phyloP scores from a whole-genome alignment of 92 coral and sea anemone species.

The Parazoanthus swiftii region DNA sequence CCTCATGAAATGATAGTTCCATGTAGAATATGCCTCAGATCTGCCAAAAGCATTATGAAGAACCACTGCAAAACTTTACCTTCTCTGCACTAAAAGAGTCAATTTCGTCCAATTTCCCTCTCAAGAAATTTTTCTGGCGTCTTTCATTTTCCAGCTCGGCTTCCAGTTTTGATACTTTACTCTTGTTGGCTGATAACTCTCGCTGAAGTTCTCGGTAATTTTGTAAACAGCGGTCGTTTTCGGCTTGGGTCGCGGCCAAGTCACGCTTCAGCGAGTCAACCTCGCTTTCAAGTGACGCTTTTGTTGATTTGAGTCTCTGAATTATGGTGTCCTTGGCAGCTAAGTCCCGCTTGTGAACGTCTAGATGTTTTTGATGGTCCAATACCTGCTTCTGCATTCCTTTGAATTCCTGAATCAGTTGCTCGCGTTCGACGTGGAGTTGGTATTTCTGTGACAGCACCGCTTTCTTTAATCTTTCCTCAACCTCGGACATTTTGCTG shows the following conservation, averaged over 20 bases:
- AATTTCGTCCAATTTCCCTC: slow-evolving; percentile 64
- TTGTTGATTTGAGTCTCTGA: slow-evolving; percentile 83
- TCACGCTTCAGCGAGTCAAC: slow-evolving; percentile 86
- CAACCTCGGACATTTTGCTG: slow-evolving; percentile 82
- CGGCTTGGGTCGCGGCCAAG: slow-evolving; percentile 67
- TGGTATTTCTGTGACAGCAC: slow-evolving; percentile 88
- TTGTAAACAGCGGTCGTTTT: slow-evolving; percentile 73
- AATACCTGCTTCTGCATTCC: slow-evolving; percentile 81
- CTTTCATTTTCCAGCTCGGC: slow-evolving; percentile 90
- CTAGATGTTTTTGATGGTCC: slow-evolving; percentile 87
- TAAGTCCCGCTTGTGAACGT: slow-evolving; percentile 81
- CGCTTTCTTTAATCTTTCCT: slow-evolving; percentile 85
- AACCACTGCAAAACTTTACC: slow-evolving; percentile 15
- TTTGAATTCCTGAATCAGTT: slow-evolving; percentile 85
- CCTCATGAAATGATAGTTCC: not conserved
- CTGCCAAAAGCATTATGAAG: not conserved
- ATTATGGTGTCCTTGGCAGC: slow-evolving; percentile 87
- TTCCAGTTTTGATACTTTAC: slow-evolving; percentile 81
- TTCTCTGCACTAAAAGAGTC: slow-evolving; percentile 67
- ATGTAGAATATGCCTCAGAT: not conserved
- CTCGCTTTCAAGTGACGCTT: slow-evolving; percentile 88
- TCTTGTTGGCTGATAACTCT: slow-evolving; percentile 67
- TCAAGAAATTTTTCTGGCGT: slow-evolving; percentile 66
- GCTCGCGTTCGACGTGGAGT: slow-evolving; percentile 83
- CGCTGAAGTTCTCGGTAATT: slow-evolving; percentile 71